Conservation (phyloP, 2,113 vertebrate genomes). For the Ia io region DNA sequence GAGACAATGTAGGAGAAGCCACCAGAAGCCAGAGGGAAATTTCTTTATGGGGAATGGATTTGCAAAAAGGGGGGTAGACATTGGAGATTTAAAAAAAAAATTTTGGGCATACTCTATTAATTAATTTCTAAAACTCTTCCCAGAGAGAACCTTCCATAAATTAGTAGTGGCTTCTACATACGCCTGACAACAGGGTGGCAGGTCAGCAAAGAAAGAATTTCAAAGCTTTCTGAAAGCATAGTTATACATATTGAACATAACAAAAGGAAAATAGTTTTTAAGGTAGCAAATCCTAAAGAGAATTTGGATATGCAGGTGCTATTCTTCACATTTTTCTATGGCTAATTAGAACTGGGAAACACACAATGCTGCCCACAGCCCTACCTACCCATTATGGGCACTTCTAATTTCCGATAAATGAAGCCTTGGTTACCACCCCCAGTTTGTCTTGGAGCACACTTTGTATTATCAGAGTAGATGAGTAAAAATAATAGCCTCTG, state of each 20-base stretch:
- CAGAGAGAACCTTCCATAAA: slow-evolving; percentile 65
- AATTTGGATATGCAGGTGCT: slow-evolving; percentile 74
- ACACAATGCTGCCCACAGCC: slow-evolving; percentile 64
- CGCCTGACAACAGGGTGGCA: slow-evolving; percentile 70
- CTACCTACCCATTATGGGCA: slow-evolving; percentile 66
- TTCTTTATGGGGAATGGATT: slow-evolving; percentile 37
- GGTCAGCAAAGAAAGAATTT: slow-evolving; percentile 51
- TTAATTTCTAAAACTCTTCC: slow-evolving; percentile 45
- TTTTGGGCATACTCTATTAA: not conserved
- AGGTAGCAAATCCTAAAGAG: slow-evolving; percentile 71
- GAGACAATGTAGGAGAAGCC: not conserved
- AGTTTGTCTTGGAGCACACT: slow-evolving; percentile 58
- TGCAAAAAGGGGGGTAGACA: slow-evolving; percentile 49
- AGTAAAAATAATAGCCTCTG: slow-evolving; percentile 58
- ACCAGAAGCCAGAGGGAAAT: not conserved
- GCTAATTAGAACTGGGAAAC: slow-evolving; percentile 78
- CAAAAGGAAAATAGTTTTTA: slow-evolving; percentile 75
- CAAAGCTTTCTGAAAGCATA: slow-evolving; percentile 76
- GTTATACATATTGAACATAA: slow-evolving; percentile 58
- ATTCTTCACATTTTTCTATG: slow-evolving; percentile 74
- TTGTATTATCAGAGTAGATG: slow-evolving; percentile 69
- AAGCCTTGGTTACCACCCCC: slow-evolving; percentile 64
- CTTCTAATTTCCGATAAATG: slow-evolving; percentile 73
- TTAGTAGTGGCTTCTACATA: slow-evolving; percentile 69
- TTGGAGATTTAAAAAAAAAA: not conserved